phyloP scores from a whole-genome alignment of 2,888 invertebrate species.

The Hyles lineata region DNA sequence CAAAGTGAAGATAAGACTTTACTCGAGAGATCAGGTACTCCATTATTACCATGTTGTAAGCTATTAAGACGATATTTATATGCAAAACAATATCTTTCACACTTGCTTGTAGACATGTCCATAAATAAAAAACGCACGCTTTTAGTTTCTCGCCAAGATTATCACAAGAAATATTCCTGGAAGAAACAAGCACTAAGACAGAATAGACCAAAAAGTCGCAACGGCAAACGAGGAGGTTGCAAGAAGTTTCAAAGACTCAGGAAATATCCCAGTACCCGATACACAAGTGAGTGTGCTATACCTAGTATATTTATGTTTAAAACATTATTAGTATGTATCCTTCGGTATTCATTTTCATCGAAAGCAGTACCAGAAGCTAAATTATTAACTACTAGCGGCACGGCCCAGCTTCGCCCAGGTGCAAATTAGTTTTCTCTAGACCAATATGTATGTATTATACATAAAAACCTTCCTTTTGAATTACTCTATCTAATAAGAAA shows the following conservation, averaged over 20 bases:
- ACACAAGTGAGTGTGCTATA: constrained; percentile 48
- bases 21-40: not conserved
- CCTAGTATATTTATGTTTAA: not conserved
- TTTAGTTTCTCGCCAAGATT: constrained; percentile 19
- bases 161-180: constrained; percentile 10
- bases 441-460: too few relatives aligned
- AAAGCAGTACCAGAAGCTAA: too few relatives aligned
- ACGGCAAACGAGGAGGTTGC: constrained; percentile 37
- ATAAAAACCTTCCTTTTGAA: too few relatives aligned
- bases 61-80: not conserved
- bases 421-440: too few relatives aligned
- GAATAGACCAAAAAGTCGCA: not conserved
- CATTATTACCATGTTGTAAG: not conserved
- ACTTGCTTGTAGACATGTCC: too few relatives aligned
- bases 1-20: not conserved
- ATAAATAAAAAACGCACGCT: not conserved
- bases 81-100: too few relatives aligned
- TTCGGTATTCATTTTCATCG: not conserved
- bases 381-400: too few relatives aligned
- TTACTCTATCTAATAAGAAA: too few relatives aligned
- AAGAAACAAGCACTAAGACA: constrained; percentile 31
- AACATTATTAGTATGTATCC: not conserved
- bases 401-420: too few relatives aligned
- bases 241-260: constrained; percentile 51
- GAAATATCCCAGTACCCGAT: constrained; percentile 51